Evolutionary conservation across 1,140 invertebrate genomes (phyloP), one percentile per base, ranked within the genome.

Genomic region (Dreissena polymorpha): DNA sequence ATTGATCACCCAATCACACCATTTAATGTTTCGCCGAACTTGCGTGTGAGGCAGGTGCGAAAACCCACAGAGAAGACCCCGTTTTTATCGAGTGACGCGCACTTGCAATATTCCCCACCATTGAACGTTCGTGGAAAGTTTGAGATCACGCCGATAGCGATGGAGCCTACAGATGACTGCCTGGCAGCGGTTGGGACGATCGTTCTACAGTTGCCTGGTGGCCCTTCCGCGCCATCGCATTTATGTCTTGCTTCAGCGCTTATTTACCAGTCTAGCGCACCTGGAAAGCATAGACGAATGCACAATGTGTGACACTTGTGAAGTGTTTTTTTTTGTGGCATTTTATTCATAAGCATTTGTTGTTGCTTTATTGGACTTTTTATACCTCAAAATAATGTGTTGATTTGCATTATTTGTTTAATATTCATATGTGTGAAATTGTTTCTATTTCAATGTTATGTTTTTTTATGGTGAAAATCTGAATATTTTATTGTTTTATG

Each of bases 151-250:
- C 97, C 98, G 1, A 95, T 99, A 49, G 97, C 98, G 6, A 95
- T 98, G 27, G 98, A 98, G 92, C 97, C 97, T 0, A 97, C 97
- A 0, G 95, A 95, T 67, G 97, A 98, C 93, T 96, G 96, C 12
- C 94, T 96, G 16, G 97, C 97, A 0, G 97, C 97, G 1, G 96
- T 99, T 16, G 96, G 96, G 16, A 98, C 98, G 0, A 96, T 98
- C 51, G 95, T 99, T 85, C 95, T 99, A 63, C 95, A 96, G 87
- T 92, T 98, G 81, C 97, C 97, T 3, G 97, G 97, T n/a, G 96
- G 96, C 0, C 92, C 94, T 27, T 80, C 78, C 72, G 89, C 89
- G 1, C 89, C 91, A 13, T 88, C 89, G 0, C 87, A 91, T 71
- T 80, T 92, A 16, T 92, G 90, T 86, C 85, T 93, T n/a, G 92